Evolutionary conservation across 2,888 invertebrate genomes (phyloP).

Genomic region (Orthosia gothica): DNA sequence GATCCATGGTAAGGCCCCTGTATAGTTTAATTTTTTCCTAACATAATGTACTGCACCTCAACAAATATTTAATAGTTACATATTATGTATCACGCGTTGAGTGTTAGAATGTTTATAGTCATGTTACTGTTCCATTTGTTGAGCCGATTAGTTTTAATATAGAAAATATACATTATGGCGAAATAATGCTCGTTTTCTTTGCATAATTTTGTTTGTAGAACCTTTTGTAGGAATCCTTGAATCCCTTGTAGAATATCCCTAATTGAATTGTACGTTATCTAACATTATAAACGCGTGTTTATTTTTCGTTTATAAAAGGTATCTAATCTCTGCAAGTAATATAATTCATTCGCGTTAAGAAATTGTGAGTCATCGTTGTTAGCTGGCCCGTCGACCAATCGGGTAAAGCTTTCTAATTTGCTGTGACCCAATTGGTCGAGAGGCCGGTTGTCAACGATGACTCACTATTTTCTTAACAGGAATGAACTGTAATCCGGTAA

Average conservation of each 20-base stretch:
- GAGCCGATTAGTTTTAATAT: slow-evolving; percentile 74
- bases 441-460: too few species aligned
- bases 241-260: neutral
- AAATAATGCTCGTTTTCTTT: slow-evolving; percentile 50
- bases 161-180: slow-evolving; percentile 65
- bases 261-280: neutral
- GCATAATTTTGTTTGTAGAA: neutral
- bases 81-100: slow-evolving; percentile 70
- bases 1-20: neutral
- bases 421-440: too few species aligned
- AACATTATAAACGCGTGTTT: too few species aligned
- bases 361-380: too few species aligned
- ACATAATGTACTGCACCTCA: slow-evolving; percentile 47
- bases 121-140: slow-evolving; percentile 82
- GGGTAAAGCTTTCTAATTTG: too few species aligned
- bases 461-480: too few species aligned
- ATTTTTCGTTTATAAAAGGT: too few species aligned
- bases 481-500: too few species aligned
- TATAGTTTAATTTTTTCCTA: slow-evolving; percentile 9
- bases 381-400: too few species aligned
- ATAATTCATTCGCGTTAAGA: too few species aligned
- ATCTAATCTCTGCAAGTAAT: too few species aligned
- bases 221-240: slow-evolving; percentile 33
- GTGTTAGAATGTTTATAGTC: slow-evolving; percentile 77
- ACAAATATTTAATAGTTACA: slow-evolving; percentile 55